Base-by-base conservation (phyloP, 1,140 invertebrate species). In the Calephelis nemesis region DNA sequence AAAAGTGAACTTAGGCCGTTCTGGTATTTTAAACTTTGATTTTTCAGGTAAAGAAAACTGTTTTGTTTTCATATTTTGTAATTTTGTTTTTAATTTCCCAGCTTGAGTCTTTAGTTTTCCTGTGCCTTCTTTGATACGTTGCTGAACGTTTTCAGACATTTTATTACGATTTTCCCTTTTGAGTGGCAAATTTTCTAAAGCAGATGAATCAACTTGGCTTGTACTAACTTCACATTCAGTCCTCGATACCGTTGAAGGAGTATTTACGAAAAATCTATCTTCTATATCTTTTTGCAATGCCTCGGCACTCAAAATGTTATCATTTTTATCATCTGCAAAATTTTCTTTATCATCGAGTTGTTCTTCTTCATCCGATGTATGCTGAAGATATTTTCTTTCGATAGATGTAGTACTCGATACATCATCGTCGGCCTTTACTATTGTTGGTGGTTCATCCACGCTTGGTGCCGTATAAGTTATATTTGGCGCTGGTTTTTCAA, bases 161-260 rank as follows among this genome's bases (percentile, higher is more conserved):
- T 93, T 94, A 48, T 89, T 92, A 60, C 93, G 87, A 74, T 92
- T 93, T 63, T 93, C 94, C 69, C 93, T 92, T 73, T 93, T 93
- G 10, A 94, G 83, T 0, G 94, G 94, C 68, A 95, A 82, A 70
- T 95, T 93, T 81, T 95, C 94, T 62, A 95, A 88, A 45, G 92
- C 93, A 52, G 93, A 93, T 15, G 94, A 94, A 82, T 95, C 94
- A 65, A 95, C 93, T 90, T 95, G 94, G 83, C 93, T 95, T 49
- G 94, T 95, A 74, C 94, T 94, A 66, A 95, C 86, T 84, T 95
- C 94, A 82, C 93, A 94, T 77, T 95, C 94, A 13, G 93, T 94
- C 74, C 93, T 93, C 39, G 94, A 94, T 75, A 93, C 92, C 42
- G 93, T 93, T 52, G 93, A 93, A 54, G 93, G 92, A 7, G 93